phyloP scores from a whole-genome alignment of 2,113 vertebrate genomes.

The Garra rufa region DNA sequence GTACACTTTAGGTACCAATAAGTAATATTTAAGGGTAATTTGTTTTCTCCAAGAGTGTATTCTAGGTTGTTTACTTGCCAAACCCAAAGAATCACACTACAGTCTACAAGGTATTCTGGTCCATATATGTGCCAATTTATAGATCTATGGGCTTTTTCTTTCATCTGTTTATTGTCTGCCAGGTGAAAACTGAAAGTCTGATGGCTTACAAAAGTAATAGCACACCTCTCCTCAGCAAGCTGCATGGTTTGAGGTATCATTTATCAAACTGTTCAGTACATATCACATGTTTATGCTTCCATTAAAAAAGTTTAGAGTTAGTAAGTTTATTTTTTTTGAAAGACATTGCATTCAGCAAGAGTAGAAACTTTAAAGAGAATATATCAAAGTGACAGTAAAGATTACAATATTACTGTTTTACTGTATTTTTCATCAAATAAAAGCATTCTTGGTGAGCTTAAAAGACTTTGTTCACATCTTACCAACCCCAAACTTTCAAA shows the following conservation, averaged over 20 bases:
- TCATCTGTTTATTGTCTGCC: not conserved
- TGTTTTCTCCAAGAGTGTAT: not conserved
- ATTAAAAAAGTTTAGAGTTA: not conserved
- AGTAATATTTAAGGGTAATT: not conserved
- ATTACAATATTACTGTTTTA: not conserved
- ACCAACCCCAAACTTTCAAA: not conserved
- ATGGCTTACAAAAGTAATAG: not conserved
- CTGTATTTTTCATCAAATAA: not conserved
- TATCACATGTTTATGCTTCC: not conserved
- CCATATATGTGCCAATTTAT: not conserved
- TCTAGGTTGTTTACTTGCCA: not conserved
- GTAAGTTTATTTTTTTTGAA: not conserved
- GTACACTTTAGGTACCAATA: too few relatives aligned
- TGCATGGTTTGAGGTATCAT: not conserved
- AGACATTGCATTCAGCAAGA: not conserved
- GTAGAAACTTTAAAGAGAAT: not conserved
- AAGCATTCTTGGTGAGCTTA: not conserved
- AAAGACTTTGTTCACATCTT: not conserved
- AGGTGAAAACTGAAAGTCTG: not conserved
- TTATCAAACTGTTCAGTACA: not conserved
- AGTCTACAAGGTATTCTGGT: not conserved
- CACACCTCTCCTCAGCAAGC: not conserved
- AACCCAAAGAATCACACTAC: not conserved
- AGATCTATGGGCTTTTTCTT: not conserved
- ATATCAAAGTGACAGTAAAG: not conserved